A percentile compares a stretch with the other conserved stretches of the same genome.
These are phyloP conservation scores for Ceramica pisi DNA, from an alignment of 2,888 invertebrate species.

Conservation along the genomic window DNA sequence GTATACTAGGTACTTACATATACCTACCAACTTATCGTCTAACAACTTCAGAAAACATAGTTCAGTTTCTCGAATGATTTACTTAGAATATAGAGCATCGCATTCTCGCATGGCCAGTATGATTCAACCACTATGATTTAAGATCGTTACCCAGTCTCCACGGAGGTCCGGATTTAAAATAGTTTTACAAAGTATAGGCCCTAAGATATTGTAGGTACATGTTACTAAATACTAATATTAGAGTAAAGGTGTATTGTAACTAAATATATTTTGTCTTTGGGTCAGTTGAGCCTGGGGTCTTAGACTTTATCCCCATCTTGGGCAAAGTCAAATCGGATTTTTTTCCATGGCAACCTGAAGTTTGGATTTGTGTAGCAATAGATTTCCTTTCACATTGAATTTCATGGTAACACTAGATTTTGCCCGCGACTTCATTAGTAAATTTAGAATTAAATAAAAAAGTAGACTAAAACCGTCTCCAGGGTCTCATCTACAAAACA, in stretches of 20 bases:
- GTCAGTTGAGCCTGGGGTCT: not conserved
- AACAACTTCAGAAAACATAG: conserved; percentile 6
- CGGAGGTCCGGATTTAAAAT: conserved; percentile 55
- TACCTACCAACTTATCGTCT: not conserved
- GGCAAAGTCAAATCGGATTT: not conserved
- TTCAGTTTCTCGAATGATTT: conserved; percentile 27
- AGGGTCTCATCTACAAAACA: too few species aligned
- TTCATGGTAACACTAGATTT: too few species aligned
- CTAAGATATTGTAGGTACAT: conserved; percentile 28
- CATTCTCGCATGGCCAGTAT: conserved; percentile 36
- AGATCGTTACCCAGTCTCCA: conserved; percentile 52
- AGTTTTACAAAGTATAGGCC: conserved; percentile 46
- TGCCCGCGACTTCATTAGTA: too few species aligned
- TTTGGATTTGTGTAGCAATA: not conserved
- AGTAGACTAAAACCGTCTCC: too few species aligned
- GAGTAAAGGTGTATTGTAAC: conserved; percentile 8
- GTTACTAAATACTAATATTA: conserved; percentile 30
- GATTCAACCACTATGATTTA: conserved; percentile 66
- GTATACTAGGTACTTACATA: not conserved
- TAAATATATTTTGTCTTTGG: conserved; percentile 1
- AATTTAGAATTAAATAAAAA: too few species aligned
- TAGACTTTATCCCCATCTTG: not conserved
- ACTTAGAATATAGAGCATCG: conserved; percentile 46
- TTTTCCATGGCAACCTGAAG: not conserved
- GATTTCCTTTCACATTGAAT: not conserved